Percentiles rank a stretch among this genome's conserved stretches.
phyloP scores from a whole-genome alignment of 1,140 invertebrate genomes.

The Ganaspis sp. region DNA sequence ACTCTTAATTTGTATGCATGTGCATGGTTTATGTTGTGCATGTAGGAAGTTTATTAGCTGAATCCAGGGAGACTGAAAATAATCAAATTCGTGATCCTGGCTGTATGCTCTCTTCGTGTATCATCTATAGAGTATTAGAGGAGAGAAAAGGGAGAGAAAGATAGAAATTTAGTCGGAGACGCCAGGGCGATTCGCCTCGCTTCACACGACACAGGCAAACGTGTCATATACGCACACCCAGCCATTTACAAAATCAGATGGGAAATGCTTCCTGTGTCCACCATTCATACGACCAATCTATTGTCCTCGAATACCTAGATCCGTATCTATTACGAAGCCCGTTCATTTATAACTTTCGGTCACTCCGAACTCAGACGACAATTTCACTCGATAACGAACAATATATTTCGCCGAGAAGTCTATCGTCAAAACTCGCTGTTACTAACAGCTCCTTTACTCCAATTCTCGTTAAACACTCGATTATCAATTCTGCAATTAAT shows the following conservation, averaged over 20 bases:
- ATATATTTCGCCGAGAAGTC: not conserved
- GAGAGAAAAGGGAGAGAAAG: not conserved
- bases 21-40: not conserved
- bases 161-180: not conserved
- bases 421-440: not conserved
- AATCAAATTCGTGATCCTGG: conserved; percentile 19
- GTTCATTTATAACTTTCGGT: conserved; percentile 29
- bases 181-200: conserved; percentile 62
- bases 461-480: not conserved
- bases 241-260: conserved; percentile 63
- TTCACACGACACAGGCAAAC: conserved; percentile 45
- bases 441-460: not conserved
- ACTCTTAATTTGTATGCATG: conserved; percentile 4
- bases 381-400: conserved; percentile 27
- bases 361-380: conserved; percentile 20
- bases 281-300: conserved; percentile 60
- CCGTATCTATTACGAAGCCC: conserved; percentile 22
- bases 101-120: not conserved
- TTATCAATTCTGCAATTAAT: no score
- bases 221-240: conserved; percentile 42
- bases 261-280: conserved; percentile 60
- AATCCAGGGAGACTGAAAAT: conserved; percentile 14
- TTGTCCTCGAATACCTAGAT: conserved; percentile 49
- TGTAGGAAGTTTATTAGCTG: not conserved
- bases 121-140: conserved; percentile 12